Conservation (phyloP, 2,888 invertebrate genomes). For the Cerceris rybyensis region DNA sequence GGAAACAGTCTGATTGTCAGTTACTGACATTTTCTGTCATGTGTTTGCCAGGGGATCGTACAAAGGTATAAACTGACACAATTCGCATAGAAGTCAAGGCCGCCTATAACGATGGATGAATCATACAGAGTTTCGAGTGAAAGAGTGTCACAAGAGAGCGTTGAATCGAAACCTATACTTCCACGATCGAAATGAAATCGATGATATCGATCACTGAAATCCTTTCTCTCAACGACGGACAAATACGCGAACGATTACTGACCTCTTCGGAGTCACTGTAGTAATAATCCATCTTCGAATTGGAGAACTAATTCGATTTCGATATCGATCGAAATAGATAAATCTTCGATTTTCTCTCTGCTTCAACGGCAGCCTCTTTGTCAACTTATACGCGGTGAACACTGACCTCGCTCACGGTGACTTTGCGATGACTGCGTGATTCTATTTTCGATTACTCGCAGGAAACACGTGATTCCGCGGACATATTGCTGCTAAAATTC, state of each 20-base stretch:
- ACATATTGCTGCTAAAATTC: constrained; percentile 37
- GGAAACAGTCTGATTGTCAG: neutral
- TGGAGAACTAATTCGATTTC: neutral
- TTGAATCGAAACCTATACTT: constrained; percentile 8
- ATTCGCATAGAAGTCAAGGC: neutral
- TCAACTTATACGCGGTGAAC: constrained; percentile 12
- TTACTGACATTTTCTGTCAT: neutral
- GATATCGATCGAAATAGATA: constrained; percentile 4
- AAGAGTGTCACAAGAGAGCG: neutral
- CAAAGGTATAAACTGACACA: neutral
- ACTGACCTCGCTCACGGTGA: constrained; percentile 39
- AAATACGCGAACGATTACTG: constrained; percentile 32
- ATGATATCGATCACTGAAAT: neutral
- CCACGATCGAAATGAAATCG: neutral
- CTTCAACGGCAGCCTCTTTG: constrained; percentile 13
- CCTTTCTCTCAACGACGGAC: neutral
- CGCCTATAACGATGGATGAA: neutral
- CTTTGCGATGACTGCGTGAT: constrained; percentile 28
- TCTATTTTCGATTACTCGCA: constrained; percentile 46
- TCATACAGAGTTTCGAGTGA: neutral
- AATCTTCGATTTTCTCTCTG: neutral
- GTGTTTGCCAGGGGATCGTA: neutral
- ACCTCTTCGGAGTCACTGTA: constrained; percentile 51
- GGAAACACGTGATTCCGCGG: constrained; percentile 45
- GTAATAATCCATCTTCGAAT: constrained; percentile 26